These are phyloP conservation scores for Chrysopilus asiliformis DNA, from an alignment of 2,888 invertebrate species.

Conservation along the genomic window DNA sequence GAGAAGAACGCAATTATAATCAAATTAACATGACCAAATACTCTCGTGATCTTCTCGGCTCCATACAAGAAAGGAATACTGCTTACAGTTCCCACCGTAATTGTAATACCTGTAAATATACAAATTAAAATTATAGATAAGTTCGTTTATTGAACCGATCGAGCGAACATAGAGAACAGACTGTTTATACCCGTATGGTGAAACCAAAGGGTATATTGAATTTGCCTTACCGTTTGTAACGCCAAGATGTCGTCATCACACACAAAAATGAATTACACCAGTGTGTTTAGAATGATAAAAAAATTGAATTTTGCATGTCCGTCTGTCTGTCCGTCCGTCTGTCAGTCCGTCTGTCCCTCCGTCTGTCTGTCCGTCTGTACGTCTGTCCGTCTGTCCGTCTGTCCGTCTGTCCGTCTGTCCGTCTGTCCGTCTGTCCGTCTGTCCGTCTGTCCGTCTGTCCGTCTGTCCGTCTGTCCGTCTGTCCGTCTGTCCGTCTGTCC, in stretches of 20 bases:
- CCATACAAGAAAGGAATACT: conserved; percentile 75
- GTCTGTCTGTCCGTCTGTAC: conserved; percentile 6
- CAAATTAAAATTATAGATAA: neutral
- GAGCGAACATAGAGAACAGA: no score
- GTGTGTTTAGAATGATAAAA: no score
- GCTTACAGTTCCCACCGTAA: conserved; percentile 71
- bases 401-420: conserved; percentile 4
- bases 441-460: conserved; percentile 4
- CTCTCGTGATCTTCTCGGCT: conserved; percentile 67
- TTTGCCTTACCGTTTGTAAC: no score
- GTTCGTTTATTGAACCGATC: no score
- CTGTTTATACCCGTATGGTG: no score
- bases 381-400: conserved; percentile 6
- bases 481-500: conserved; percentile 6
- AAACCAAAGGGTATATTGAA: no score
- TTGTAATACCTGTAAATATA: conserved; percentile 51
- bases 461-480: conserved; percentile 3
- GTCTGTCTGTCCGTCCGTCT: no score
- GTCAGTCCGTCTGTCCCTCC: no score
- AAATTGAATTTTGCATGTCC: no score
- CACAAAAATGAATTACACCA: no score
- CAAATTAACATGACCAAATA: conserved; percentile 70
- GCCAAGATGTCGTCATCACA: no score
- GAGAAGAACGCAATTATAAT: conserved; percentile 75
- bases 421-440: conserved; percentile 4